phyloP scores from a whole-genome alignment of 2,797 vertebrate genomes.

The Falco concolor region DNA sequence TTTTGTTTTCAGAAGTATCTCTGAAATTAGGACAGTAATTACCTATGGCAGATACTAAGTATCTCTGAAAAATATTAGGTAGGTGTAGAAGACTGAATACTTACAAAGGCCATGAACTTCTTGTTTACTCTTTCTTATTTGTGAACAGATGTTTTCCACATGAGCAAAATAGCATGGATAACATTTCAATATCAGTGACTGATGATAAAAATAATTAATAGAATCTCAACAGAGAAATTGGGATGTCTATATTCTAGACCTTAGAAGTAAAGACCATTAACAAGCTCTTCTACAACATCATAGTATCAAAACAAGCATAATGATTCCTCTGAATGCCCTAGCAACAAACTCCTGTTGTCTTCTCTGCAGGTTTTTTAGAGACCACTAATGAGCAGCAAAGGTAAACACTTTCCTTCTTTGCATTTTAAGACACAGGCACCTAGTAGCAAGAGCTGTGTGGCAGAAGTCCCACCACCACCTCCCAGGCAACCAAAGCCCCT shows the following conservation, averaged over 20 bases:
- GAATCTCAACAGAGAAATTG: not conserved
- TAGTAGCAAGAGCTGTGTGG: not conserved
- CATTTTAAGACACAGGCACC: not conserved
- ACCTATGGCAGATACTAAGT: not conserved
- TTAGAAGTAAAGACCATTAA: not conserved
- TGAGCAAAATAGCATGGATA: not conserved
- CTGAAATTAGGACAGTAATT: not conserved
- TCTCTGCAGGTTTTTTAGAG: not conserved
- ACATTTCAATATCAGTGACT: not conserved
- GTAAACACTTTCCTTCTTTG: not conserved
- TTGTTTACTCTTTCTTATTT: not conserved
- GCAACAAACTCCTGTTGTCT: not conserved
- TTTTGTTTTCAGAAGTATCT: not conserved
- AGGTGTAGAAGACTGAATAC: not conserved
- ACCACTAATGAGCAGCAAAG: not conserved
- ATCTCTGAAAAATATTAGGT: not conserved
- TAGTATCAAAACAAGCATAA: not conserved
- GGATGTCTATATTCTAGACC: not conserved
- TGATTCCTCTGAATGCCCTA: not conserved
- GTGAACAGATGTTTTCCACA: not conserved
- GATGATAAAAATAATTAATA: not conserved
- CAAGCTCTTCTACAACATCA: not conserved
- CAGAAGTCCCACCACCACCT: not conserved
- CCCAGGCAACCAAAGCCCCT: rapidly evolving
- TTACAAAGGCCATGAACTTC: not conserved